Conservation (phyloP, 2,113 vertebrate species). For the Burhinus bistriatus region DNA sequence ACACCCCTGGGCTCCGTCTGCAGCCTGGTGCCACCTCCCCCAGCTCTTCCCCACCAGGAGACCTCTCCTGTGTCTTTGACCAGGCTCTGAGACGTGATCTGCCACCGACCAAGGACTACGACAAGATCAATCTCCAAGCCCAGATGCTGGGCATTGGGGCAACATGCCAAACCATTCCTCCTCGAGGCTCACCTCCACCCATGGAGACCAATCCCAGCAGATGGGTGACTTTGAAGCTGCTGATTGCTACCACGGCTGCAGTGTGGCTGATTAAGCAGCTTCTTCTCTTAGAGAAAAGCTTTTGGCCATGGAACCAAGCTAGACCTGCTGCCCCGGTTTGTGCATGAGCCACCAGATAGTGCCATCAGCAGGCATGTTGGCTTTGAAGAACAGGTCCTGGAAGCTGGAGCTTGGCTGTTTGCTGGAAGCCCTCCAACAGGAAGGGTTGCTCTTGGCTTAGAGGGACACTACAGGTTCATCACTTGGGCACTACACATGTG, state of each 20-base stretch:
- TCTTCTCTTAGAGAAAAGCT: neutral
- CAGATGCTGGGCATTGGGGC: neutral
- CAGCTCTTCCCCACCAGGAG: neutral
- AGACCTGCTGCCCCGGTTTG: neutral
- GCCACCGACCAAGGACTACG: neutral
- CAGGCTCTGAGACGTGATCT: neutral
- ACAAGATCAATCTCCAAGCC: neutral
- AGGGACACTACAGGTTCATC: neutral
- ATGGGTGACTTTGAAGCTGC: neutral
- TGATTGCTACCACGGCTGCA: neutral
- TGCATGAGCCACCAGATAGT: neutral
- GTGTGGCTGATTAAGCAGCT: neutral
- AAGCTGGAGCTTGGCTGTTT: neutral
- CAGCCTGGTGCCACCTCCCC: neutral
- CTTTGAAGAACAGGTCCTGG: neutral
- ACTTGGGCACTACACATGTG: neutral
- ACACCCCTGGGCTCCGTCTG: neutral
- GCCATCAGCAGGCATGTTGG: neutral
- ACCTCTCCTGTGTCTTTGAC: neutral
- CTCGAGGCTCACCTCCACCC: neutral
- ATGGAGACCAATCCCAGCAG: neutral
- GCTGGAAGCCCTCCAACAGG: neutral
- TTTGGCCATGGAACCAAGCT: neutral
- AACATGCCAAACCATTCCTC: neutral
- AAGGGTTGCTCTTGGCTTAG: neutral